These are phyloP conservation scores for Platycheirus rosarum DNA, from an alignment of 2,888 invertebrate species.

Conservation along the genomic window DNA sequence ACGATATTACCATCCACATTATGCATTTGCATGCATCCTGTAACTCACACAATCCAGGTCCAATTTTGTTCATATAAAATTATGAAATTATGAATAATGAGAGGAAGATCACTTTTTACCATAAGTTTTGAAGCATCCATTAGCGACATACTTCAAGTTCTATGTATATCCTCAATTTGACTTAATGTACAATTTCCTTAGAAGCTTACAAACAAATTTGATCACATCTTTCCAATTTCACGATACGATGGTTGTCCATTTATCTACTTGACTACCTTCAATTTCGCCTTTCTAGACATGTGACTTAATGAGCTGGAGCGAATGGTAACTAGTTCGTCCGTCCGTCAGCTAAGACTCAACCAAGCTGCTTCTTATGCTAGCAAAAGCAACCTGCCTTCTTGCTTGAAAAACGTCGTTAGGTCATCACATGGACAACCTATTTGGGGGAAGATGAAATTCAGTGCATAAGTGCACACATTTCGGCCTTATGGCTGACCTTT, in stretches of 20 bases:
- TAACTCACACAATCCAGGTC: background rate
- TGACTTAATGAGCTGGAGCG: slow-evolving; percentile 65
- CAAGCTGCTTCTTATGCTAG: slow-evolving; percentile 55
- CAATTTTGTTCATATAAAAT: slow-evolving; percentile 21
- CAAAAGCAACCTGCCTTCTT: slow-evolving; percentile 22
- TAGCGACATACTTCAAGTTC: slow-evolving; percentile 15
- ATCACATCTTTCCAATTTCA: slow-evolving; percentile 36
- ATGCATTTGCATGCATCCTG: too few relatives aligned
- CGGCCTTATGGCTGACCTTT: slow-evolving; percentile 67
- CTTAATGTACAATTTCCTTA: slow-evolving; percentile 12
- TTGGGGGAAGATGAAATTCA: slow-evolving; percentile 24
- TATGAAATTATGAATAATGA: slow-evolving; percentile 58
- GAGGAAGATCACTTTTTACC: slow-evolving; percentile 13
- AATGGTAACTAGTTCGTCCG: slow-evolving; percentile 35
- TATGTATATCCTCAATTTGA: background rate
- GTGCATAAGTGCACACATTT: slow-evolving; percentile 51
- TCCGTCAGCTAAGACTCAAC: slow-evolving; percentile 49
- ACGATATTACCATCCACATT: too few relatives aligned
- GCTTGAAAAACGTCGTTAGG: slow-evolving; percentile 48
- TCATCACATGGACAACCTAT: slow-evolving; percentile 48
- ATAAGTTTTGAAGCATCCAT: slow-evolving; percentile 53
- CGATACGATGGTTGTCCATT: slow-evolving; percentile 29
- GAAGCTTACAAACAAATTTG: slow-evolving; percentile 57
- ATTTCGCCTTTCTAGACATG: slow-evolving; percentile 39
- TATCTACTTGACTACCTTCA: slow-evolving; percentile 16